phyloP scores from a whole-genome alignment of 2,888 invertebrate genomes.

The Allacma fusca region DNA sequence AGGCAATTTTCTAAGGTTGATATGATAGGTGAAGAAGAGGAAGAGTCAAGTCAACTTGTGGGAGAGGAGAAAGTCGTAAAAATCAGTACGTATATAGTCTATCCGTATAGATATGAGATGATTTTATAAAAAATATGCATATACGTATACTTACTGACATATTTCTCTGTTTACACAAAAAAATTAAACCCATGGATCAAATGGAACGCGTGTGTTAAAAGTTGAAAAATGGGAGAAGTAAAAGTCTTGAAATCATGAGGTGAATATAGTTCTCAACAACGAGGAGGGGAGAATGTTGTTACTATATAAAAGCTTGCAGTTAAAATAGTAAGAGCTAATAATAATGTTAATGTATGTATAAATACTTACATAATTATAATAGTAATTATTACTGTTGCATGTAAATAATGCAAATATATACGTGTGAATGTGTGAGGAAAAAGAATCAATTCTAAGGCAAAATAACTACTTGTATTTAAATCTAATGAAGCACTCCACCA shows the following conservation, averaged over 20 bases:
- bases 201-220: neutral
- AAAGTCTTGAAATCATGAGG: neutral
- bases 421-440: neutral
- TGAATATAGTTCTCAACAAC: too few relatives aligned
- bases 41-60: neutral
- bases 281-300: too few relatives aligned
- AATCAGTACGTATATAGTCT: neutral
- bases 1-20: conserved; percentile 12
- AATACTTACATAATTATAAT: neutral
- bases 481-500: conserved; percentile 37
- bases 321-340: neutral
- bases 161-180: too few relatives aligned
- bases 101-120: neutral
- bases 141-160: too few relatives aligned
- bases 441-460: neutral
- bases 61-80: neutral
- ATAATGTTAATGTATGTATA: neutral
- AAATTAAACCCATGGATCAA: too few relatives aligned
- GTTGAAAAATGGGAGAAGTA: neutral
- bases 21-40: neutral
- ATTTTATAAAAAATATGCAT: too few relatives aligned
- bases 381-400: neutral
- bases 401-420: neutral
- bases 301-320: too few relatives aligned
- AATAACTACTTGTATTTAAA: conserved; percentile 3